Evolutionary conservation across 2,113 vertebrate species (phyloP), one percentile per base, ranked within the genome.

Genomic region (Ictalurus punctatus): DNA sequence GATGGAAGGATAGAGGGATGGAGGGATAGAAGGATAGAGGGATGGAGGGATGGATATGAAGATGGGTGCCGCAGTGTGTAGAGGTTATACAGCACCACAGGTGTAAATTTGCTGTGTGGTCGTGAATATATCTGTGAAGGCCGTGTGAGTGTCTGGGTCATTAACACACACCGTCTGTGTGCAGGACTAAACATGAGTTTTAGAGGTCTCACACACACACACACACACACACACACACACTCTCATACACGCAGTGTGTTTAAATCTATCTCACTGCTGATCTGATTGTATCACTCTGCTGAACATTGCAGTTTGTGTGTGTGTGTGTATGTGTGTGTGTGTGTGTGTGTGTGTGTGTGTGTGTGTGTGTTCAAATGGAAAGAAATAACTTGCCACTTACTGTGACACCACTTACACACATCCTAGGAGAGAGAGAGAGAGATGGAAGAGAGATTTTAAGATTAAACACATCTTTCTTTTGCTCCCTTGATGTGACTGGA

Each of bases 51-150:
- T 5, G 4, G 78, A 54, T 6, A 44, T 6, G 34, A 40, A 71
- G 1, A 52, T 54, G 76, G 44, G 12, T 79, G 17, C 21, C 0
- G 30, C 19, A 83, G 81, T 40, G 30, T 13, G 58, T 63, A 5
- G 16, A 58, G 56, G 17, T 34, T 34, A 21, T 2, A 21, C 52
- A 58, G 27, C 37, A 17, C 13, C 0, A n/a, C 85, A 86, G 85
- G 54, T 78, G 73, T 86, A 86, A 40, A 61, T 61, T 4, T 76
- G 21, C 34, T 48, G 73, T 63, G 73, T 86, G 85, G 73, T 78
- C 73, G 1, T 63, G 69, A n/a, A 61, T 14, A 78, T 86, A 86
- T 78, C 85, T 86, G 63, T 86, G 85, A 56, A 86, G 85, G 85
- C 73, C 54, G 4, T 78, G 73, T 78, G 85, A 44, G 37, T 78